Conservation (phyloP, 2,888 invertebrate genomes). For the Syritta pipiens region DNA sequence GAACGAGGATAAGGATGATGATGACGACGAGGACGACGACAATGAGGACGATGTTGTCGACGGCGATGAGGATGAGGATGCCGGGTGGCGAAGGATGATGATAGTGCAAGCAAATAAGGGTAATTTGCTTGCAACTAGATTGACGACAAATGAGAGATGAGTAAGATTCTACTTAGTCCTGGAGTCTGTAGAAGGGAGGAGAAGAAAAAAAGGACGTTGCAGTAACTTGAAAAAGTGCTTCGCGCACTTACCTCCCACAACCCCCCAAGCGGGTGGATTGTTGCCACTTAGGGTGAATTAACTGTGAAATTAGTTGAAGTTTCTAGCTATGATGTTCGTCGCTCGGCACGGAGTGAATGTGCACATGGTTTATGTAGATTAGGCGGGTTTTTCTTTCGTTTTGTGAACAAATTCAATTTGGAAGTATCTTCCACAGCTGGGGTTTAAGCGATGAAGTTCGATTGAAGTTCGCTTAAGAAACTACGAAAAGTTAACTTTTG, state of each 20-base stretch:
- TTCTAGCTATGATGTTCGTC: constrained; percentile 21
- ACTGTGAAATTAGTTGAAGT: constrained; percentile 60
- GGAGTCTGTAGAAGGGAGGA: too few species aligned
- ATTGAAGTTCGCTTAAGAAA: too few species aligned
- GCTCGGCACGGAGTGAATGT: too few species aligned
- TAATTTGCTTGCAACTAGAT: constrained; percentile 62
- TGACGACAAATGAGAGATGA: constrained; percentile 64
- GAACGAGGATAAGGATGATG: neutral
- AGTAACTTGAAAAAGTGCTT: constrained; percentile 1
- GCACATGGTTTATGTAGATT: neutral
- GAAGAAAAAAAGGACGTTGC: neutral
- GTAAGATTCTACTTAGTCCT: constrained; percentile 31
- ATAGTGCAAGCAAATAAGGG: constrained; percentile 65
- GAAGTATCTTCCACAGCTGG: too few species aligned
- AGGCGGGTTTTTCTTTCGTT: too few species aligned
- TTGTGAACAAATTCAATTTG: too few species aligned
- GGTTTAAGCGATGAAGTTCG: too few species aligned
- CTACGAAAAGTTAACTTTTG: too few species aligned
- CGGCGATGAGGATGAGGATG: neutral
- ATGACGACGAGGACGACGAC: neutral
- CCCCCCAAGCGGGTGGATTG: neutral
- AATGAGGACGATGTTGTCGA: constrained; percentile 11
- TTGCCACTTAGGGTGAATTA: constrained; percentile 54
- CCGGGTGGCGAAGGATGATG: constrained; percentile 41
- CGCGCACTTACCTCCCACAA: too few species aligned